Percentiles rank a stretch among this genome's conserved stretches.
Evolutionary conservation across 2,113 vertebrate species (phyloP).

Genomic region (Peromyscus maniculatus): DNA sequence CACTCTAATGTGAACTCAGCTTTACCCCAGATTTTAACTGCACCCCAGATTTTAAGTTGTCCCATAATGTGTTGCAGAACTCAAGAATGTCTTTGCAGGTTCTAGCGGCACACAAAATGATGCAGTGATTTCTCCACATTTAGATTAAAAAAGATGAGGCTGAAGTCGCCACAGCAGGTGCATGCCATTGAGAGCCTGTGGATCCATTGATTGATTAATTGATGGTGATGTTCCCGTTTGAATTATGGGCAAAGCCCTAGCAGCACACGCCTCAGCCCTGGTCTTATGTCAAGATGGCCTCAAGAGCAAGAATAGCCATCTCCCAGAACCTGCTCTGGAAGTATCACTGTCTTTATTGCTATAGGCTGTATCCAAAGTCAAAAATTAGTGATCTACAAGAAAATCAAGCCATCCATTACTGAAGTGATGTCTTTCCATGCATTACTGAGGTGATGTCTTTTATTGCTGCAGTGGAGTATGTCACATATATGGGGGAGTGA

Average conservation of each 20-base stretch:
- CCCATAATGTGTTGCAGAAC: fast-evolving
- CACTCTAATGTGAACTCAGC: neutral
- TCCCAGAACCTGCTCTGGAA: neutral
- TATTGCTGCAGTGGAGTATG: too few relatives aligned
- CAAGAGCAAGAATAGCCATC: too few relatives aligned
- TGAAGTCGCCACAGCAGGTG: too few relatives aligned
- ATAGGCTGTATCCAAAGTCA: neutral
- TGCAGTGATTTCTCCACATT: neutral
- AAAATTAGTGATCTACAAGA: neutral
- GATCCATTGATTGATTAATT: neutral
- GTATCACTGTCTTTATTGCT: neutral
- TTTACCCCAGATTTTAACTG: neutral
- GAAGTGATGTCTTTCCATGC: too few relatives aligned
- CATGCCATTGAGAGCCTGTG: neutral
- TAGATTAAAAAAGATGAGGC: neutral
- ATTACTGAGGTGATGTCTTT: neutral
- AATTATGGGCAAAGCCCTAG: neutral
- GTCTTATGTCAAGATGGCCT: neutral
- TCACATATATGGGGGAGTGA: too few relatives aligned
- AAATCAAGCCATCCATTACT: too few relatives aligned
- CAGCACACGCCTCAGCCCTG: fast-evolving
- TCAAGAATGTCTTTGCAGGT: neutral
- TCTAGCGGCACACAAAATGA: neutral
- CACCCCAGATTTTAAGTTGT: neutral
- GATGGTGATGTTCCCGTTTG: neutral